These are phyloP conservation scores for Nebria ingens DNA, from an alignment of 1,140 invertebrate species.

Conservation along the genomic window DNA sequence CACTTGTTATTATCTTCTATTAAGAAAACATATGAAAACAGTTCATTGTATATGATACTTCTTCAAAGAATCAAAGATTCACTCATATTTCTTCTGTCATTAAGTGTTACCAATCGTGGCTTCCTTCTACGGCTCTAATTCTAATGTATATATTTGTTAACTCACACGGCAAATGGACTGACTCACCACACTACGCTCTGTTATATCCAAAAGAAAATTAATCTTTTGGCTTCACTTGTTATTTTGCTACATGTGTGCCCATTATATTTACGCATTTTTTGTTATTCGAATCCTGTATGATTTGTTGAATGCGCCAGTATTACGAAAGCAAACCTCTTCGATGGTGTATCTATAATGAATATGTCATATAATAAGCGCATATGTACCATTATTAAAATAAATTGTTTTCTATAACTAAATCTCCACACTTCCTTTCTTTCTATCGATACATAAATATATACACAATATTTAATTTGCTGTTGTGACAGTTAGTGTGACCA, in stretches of 20 bases:
- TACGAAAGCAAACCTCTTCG: neutral
- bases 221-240: conserved; percentile 2
- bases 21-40: too few relatives aligned
- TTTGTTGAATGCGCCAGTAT: neutral
- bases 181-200: neutral
- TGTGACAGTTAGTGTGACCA: neutral
- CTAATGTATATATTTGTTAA: conserved; percentile 3
- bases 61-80: too few relatives aligned
- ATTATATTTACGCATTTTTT: conserved; percentile 2
- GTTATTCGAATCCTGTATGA: neutral
- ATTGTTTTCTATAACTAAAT: conserved; percentile 27
- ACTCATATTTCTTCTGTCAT: too few relatives aligned
- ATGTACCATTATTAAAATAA: conserved; percentile 20
- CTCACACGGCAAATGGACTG: neutral
- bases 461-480: neutral
- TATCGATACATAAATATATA: neutral
- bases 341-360: neutral
- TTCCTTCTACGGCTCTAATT: neutral
- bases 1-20: too few relatives aligned
- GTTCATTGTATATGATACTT: too few relatives aligned
- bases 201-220: neutral
- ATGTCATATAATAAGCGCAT: conserved; percentile 5
- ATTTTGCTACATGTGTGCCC: neutral
- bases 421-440: neutral
- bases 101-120: neutral